Base-by-base conservation (phyloP, 2,113 vertebrate species). In the Loxodonta africana region DNA sequence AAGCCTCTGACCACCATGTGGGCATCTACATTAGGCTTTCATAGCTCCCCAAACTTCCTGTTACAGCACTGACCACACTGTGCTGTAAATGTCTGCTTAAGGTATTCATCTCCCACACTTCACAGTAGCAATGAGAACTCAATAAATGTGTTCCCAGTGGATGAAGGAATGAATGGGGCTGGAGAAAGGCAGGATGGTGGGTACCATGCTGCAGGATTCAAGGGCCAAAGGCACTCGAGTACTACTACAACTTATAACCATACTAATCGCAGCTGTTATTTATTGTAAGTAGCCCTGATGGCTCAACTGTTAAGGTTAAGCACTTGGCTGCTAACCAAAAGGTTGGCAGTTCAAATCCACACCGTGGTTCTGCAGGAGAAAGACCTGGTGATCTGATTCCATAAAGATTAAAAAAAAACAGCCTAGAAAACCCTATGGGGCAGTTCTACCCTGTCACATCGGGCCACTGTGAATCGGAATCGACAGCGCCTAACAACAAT, bases 241-340 rank as follows among this genome's bases (percentile, higher is more conserved):
- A 25, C 21, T 14, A 0, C 20, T 2, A 3, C 10, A 17, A 21
- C 62, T 53, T 17, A 5, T 3, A 41, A 30, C 10, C 3, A 28
- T 67, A 37, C 30, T 6, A 9, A 2, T 0, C 18, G 33, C 41
- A 30, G 82, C 76, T 20, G 1, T 17, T 6, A 62, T 4, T 37
- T 5, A 10, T 69, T 69, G 65, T 74, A 41, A 74, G 37, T 37
- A 74, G 73, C 73, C 37, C 73, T 23, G 37, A 41, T 14, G 37
- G n/a, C 41, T 8, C n/a, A 37, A 41, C 11, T 2, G n/a, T 37
- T 21, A n/a, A 74, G 20, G 20, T 37, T 21, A n/a, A 74, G 37
- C 9, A 20, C 37, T 74, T 23, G 20, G 37, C 28, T 6, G 21
- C 21, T 37, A n/a, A 74, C 37, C 9, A 41, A 74, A 69, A 74